These are phyloP conservation scores for Agelastica alni DNA, from an alignment of 2,888 invertebrate genomes.

Conservation along the genomic window DNA sequence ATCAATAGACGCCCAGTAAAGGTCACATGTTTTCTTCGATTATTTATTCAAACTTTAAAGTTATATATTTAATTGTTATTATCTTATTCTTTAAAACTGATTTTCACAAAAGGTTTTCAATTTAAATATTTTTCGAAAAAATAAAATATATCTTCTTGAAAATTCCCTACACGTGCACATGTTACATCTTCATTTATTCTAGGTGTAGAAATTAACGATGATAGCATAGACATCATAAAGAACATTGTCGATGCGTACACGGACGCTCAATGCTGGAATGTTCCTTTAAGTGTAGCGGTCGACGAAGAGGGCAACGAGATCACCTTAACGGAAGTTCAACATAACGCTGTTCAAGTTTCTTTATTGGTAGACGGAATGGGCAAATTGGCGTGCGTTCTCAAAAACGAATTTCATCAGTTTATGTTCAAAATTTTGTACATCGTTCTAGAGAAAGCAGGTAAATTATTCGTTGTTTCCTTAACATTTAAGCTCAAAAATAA, in stretches of 20 bases:
- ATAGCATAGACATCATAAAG: slow-evolving; percentile 33
- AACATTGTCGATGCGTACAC: slow-evolving; percentile 53
- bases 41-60: too few relatives aligned
- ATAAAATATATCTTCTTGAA: too few relatives aligned
- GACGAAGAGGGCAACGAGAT: slow-evolving; percentile 44
- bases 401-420: slow-evolving; percentile 62
- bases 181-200: slow-evolving; percentile 6
- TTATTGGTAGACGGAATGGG: slow-evolving; percentile 73
- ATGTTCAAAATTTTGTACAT: slow-evolving; percentile 70
- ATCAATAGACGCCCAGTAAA: too few relatives aligned
- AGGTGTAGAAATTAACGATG: slow-evolving; percentile 17
- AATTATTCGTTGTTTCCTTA: not conserved
- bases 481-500: not conserved
- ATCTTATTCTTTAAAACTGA: too few relatives aligned
- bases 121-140: too few relatives aligned
- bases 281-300: slow-evolving; percentile 54
- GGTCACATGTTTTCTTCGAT: too few relatives aligned
- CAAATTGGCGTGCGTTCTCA: slow-evolving; percentile 62
- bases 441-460: slow-evolving; percentile 73
- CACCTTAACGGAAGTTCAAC: slow-evolving; percentile 56
- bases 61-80: too few relatives aligned
- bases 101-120: too few relatives aligned
- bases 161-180: too few relatives aligned
- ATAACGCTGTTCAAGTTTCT: slow-evolving; percentile 69
- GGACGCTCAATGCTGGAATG: slow-evolving; percentile 61